Base-by-base conservation (phyloP, 2,113 vertebrate species). In the Cyprinodon tularosa region DNA sequence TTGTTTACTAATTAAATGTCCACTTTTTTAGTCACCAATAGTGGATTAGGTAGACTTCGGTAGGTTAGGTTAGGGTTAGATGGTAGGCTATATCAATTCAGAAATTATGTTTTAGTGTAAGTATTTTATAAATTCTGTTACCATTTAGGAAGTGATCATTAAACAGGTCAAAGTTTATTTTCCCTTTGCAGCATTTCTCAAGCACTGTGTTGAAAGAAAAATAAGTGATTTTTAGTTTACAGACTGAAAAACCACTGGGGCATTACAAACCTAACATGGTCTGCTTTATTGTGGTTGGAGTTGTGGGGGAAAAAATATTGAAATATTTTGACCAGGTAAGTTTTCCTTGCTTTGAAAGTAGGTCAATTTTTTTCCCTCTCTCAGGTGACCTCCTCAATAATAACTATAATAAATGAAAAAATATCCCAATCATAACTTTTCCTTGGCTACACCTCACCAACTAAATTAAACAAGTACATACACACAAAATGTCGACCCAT, bases 391-490 rank as follows among this genome's bases (percentile, higher is more conserved):
- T 17, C 15, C 47, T 68, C 17, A 42, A 62, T 45, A 38, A 64
- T 12, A 22, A 63, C 48, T 44, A 39, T 53, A 63, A 8, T 36
- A 22, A 47, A 47, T 29, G 62, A 38, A 47, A 44, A 68, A 53
- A 68, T 68, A 71, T 72, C 72, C 61, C 17, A 0, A 1, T 75
- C 11, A 11, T 61, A 7, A 13, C 72, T 68, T 47, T 39, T 48
- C 74, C 29, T 20, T 64, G 50, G 22, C 15, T 68, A 71, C 45
- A 67, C 14, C 40, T 20, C 22, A 76, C 42, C 50, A 53, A 45
- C 37, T 47, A 13, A 57, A 48, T 62, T 66, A 39, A 65, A 79
- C 57, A 22, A 29, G 29, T n/a, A 57, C 50, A 57, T n/a, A n/a
- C 17, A 57, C 50, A 8, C 37, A 64, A 12, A 38, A 38, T 36